Base-by-base conservation (phyloP, 1,140 invertebrate species). In the Tribolium castaneum region DNA sequence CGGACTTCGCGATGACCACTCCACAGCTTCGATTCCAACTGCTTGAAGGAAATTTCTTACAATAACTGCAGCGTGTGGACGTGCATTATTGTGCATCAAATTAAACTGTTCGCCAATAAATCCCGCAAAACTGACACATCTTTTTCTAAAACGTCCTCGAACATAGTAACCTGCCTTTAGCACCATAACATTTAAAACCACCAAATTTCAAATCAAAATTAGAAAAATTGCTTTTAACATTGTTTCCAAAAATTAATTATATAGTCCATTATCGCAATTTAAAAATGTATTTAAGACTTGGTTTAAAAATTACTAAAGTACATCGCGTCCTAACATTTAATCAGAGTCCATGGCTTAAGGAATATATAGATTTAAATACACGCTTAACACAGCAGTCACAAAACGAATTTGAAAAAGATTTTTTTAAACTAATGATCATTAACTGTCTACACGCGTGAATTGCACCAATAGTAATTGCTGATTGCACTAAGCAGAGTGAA, bases 41-140 rank as follows among this genome's bases (percentile, higher is more conserved):
- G n/a, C n/a, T n/a, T n/a, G n/a, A n/a, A n/a, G n/a, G n/a, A n/a
- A n/a, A n/a, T n/a, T n/a, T n/a, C n/a, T n/a, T n/a, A n/a, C n/a
- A n/a, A n/a, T n/a, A n/a, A n/a, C n/a, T n/a, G n/a, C n/a, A n/a
- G n/a, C n/a, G n/a, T n/a, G n/a, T n/a, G n/a, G n/a, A n/a, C n/a
- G n/a, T n/a, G n/a, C n/a, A n/a, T n/a, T n/a, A n/a, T n/a, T n/a
- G n/a, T n/a, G n/a, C 87, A 30, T 25, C 82, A 10, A 80, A 88
- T 78, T n/a, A n/a, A n/a, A n/a, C n/a, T n/a, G n/a, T n/a, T n/a
- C n/a, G n/a, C n/a, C n/a, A n/a, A n/a, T n/a, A n/a, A n/a, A n/a
- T n/a, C n/a, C n/a, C n/a, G n/a, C n/a, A n/a, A n/a, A n/a, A 83
- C 88, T 85, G 81, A 84, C 76, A 14, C 90, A 91, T 84, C 85